These are phyloP conservation scores for Acleris sparsana DNA, from an alignment of 2,888 invertebrate genomes.

Conservation along the genomic window DNA sequence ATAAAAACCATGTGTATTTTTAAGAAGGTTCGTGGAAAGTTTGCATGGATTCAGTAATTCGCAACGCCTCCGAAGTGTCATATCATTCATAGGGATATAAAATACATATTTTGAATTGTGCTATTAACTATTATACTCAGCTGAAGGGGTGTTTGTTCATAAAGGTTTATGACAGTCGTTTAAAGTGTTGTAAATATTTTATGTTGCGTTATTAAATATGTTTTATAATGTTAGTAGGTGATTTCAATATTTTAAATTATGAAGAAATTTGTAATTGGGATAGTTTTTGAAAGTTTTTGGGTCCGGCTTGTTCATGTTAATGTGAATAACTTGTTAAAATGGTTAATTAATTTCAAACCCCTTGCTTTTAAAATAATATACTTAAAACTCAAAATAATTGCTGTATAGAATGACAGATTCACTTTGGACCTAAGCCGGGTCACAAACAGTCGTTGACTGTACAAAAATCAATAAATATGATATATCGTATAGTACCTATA, in stretches of 20 bases:
- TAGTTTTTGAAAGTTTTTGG: not conserved
- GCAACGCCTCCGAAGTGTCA: slow-evolving; percentile 82
- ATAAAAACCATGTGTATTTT: slow-evolving; percentile 38
- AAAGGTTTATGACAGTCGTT: slow-evolving; percentile 55
- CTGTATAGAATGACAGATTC: too few relatives aligned
- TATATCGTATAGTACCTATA: too few relatives aligned
- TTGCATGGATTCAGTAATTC: slow-evolving; percentile 61
- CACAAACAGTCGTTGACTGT: too few relatives aligned
- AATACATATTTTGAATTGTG: slow-evolving; percentile 78
- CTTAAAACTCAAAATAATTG: too few relatives aligned
- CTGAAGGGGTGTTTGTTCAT: slow-evolving; percentile 62
- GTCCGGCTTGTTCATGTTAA: too few relatives aligned
- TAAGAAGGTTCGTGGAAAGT: slow-evolving; percentile 24
- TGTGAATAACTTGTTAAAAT: too few relatives aligned
- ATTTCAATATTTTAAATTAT: not conserved
- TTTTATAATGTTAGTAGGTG: slow-evolving; percentile 9
- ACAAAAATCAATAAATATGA: too few relatives aligned
- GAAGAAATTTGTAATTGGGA: not conserved
- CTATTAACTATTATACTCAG: slow-evolving; percentile 64
- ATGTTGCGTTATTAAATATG: slow-evolving; percentile 31
- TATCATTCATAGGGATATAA: slow-evolving; percentile 79
- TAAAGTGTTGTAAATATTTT: slow-evolving; percentile 56
- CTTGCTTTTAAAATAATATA: too few relatives aligned
- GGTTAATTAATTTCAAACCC: too few relatives aligned
- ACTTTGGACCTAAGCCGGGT: too few relatives aligned